Base-by-base conservation (phyloP, 2,797 vertebrate genomes). In the Corythornis leucogaster region DNA sequence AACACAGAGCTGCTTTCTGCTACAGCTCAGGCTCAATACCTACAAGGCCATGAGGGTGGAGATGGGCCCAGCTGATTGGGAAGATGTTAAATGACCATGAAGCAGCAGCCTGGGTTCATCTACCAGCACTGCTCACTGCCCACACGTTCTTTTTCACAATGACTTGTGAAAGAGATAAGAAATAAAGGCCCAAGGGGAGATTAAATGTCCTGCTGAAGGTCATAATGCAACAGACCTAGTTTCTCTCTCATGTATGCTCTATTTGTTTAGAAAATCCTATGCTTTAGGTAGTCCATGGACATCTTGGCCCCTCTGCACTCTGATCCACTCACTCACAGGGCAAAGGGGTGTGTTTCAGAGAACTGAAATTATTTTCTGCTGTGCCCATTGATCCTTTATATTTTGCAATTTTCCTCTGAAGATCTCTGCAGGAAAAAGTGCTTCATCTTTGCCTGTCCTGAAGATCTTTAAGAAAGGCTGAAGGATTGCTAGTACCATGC, bases 121-220 rank as follows among this genome's bases (percentile, higher is more conserved):
- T 22, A n/a, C 57, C 57, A 35, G 19, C 7, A 20, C 54, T 0
- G 5, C 16, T 58, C 12, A 30, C 13, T 2, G 5, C 30, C 21
- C 11, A 4, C 0, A 3, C 1, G 1, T 7, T 73, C 48, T 59
- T 71, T 57, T 42, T 74, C 33, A 63, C 9, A 30, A 16, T 0
- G 1, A 4, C 28, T 15, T 58, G 48, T 57, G 67, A 57, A 33
- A 75, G 11, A 76, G 20, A 54, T 45, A 38, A 77, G 62, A 88
- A 80, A 64, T 33, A 68, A 76, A 88, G n/a, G 50, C 58, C 61
- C 31, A 61, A 61, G 42, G 30, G 42, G 30, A 71, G n/a, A 42
- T 21, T 16, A 82, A 71, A 46, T n/a, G n/a, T 80, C 30, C 28
- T 59, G 26, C 43, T 42, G 55, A 76, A 85, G 38, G 46, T 77